Evolutionary conservation across 92 coral and sea anemone species (phyloP), one percentile per base, ranked within the genome.

Genomic region (Umimayanthus kanabou): DNA sequence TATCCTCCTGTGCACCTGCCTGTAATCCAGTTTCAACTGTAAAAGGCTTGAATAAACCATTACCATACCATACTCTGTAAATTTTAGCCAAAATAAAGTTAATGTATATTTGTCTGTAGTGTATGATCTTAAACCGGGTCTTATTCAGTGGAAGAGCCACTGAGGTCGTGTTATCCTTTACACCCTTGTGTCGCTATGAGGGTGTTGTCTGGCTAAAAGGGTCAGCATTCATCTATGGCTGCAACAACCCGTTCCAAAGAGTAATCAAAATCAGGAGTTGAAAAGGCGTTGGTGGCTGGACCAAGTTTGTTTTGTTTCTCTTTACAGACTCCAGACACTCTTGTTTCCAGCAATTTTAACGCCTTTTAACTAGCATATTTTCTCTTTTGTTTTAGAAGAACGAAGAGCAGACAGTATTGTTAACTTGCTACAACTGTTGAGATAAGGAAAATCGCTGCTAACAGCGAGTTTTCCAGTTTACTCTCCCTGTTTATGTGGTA

Each of bases 151-250:
- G 26, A 22, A 4, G 25, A 25, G 25, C 15, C 28, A 2, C 76
- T 28, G 15, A 15, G 79, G 26, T 61, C 11, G 79, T 39, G 1
- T 8, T 14, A 50, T 75, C 47, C 28, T 33, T 39, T 39, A 39
- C 69, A 47, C 26, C 78, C 29, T 9, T 14, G 39, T 22, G 77
- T 71, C 53, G 77, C 55, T 43, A 0, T 72, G 16, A 45, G 30
- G 87, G 87, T 83, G 87, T 42, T 29, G 87, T 83, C 78, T 83
- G 29, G 87, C 64, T 20, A 50, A 29, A 9, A 26, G 43, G 61
- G 78, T 28, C 77, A 73, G 87, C 13, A 70, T 43, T 71, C 30
- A 15, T 67, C 40, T 66, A 82, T 67, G 77, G 86, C 39, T 81
- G 76, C 86, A n/a, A 61, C 20, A 61, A 64, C 66, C 20, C 15